A percentile compares a stretch with the other conserved stretches of the same genome.
phyloP scores from a whole-genome alignment of 2,888 invertebrate species.

The Argyra leucocephala region DNA sequence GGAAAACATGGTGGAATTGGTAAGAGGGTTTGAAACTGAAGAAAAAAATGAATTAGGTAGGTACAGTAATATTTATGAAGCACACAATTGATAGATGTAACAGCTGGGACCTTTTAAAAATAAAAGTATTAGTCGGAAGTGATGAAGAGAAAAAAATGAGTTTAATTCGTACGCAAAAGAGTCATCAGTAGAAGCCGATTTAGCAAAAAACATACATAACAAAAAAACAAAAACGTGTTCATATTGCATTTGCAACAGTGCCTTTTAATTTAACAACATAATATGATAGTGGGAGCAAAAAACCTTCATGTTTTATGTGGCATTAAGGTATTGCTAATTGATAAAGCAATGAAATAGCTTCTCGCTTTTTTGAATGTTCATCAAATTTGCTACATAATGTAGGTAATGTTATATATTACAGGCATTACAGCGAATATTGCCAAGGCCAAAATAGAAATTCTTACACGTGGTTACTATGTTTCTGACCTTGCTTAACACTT shows the following conservation, averaged over 20 bases:
- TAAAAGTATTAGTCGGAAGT: conserved; percentile 16
- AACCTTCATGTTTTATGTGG: conserved; percentile 23
- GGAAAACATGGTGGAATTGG: too few relatives aligned
- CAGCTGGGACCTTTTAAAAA: conserved; percentile 22
- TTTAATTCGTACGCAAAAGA: conserved; percentile 11
- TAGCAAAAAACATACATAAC: conserved; percentile 8
- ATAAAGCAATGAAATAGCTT: conserved; percentile 22
- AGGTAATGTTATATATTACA: conserved; percentile 20
- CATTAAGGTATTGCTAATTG: conserved; percentile 22
- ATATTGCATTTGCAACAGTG: conserved; percentile 23
- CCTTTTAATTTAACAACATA: conserved; percentile 19
- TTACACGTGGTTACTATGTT: conserved; percentile 20
- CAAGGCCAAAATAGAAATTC: conserved; percentile 22
- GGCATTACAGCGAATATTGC: conserved; percentile 21
- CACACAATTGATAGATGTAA: conserved; percentile 21
- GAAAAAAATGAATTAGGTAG: too few relatives aligned
- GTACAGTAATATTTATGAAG: conserved; percentile 17
- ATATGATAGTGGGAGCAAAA: conserved; percentile 20
- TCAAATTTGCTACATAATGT: conserved; percentile 12
- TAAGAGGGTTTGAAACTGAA: too few relatives aligned
- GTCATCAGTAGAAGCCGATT: conserved; percentile 9
- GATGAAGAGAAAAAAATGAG: conserved; percentile 11
- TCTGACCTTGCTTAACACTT: conserved; percentile 13
- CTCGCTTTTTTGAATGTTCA: conserved; percentile 20
- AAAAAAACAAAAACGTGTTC: conserved; percentile 5